Percentiles rank a stretch among this genome's conserved stretches.
These are phyloP conservation scores for Pachyramphus minor DNA, from an alignment of 2,113 vertebrate genomes.

Conservation along the genomic window DNA sequence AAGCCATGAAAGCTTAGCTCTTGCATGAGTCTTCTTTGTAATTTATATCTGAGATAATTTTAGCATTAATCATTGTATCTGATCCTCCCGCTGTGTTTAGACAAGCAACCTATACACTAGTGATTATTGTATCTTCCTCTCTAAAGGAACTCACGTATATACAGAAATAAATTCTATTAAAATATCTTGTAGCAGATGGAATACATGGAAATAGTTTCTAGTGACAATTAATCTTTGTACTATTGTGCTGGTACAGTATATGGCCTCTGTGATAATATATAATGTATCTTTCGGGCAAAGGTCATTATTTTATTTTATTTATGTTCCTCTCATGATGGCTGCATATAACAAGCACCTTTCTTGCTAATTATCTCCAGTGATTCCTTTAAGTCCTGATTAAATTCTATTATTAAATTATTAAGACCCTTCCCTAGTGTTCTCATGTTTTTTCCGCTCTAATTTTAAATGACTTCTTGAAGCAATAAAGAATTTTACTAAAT, in stretches of 20 bases:
- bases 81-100: neutral
- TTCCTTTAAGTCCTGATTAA: conserved; percentile 16
- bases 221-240: neutral
- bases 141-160: neutral
- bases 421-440: neutral
- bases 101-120: neutral
- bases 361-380: conserved; percentile 43
- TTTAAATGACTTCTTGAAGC: neutral
- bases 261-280: neutral
- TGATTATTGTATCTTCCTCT: neutral
- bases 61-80: neutral
- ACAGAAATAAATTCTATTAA: neutral
- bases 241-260: neutral
- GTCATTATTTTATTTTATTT: conserved; percentile 25
- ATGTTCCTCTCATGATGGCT: neutral
- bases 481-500: neutral
- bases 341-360: conserved; percentile 1
- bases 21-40: neutral
- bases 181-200: neutral
- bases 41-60: neutral
- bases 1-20: neutral
- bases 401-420: conserved; percentile 46
- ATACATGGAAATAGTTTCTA: neutral
- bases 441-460: neutral
- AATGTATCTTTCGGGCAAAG: neutral